Base-by-base conservation (phyloP, 2,113 vertebrate species). In the Tiliqua scincoides region DNA sequence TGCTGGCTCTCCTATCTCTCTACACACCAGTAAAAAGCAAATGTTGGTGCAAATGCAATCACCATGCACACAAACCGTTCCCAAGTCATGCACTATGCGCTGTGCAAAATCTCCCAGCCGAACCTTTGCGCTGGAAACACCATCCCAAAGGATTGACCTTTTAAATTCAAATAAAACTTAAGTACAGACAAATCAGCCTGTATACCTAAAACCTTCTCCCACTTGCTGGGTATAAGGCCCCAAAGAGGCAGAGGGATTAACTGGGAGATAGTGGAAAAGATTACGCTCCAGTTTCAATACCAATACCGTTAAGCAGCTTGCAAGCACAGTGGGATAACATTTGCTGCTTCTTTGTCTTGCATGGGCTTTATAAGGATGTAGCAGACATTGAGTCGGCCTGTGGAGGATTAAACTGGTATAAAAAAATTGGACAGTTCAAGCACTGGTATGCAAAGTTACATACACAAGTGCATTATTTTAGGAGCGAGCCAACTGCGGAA, bases 211-310 rank as follows among this genome's bases (percentile, higher is more conserved):
- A 25, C 30, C 37, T 54, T 70, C 71, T 76, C 9, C 37, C 32
- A 25, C 74, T 43, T 74, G 70, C 18, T n/a, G 20, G 86, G 72
- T 61, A 76, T 3, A 48, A 48, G 0, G 0, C 0, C 0, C n/a
- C 68, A 0, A 91, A 65, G 81, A 89, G 88, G 90, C 1, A 7
- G 65, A 91, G 35, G 85, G 93, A 93, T 94, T 81, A 88, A 80
- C 84, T 87, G 10, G 83, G 93, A 0, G 25, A 0, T 2, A 11
- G 77, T 0, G 0, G 4, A 70, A 54, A 82, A 85, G 92, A 94
- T 93, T 79, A 92, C 72, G 63, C 63, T 0, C 65, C 80, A 87
- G 79, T 87, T 87, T n/a, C 0, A 0, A 83, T 15, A 76, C 8
- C 72, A 4, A 0, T 77, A 14, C 82, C 11, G 73, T 35, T 40